phyloP scores from a whole-genome alignment of 2,113 vertebrate genomes.

The Erpornis zantholeuca region DNA sequence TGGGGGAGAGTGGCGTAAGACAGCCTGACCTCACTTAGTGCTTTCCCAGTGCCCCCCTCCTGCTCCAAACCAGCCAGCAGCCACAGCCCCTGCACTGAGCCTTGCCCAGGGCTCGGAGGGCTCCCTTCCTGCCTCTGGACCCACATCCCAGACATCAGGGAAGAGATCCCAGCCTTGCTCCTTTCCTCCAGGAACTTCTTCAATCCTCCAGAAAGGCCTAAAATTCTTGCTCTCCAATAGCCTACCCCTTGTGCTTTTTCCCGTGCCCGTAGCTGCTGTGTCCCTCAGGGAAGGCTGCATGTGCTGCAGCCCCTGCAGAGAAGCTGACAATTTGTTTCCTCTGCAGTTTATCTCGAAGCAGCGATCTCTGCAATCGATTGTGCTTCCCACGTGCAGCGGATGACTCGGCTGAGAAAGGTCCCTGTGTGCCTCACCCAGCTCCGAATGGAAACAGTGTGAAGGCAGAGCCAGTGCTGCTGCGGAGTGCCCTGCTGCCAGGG shows the following conservation, averaged over 20 bases:
- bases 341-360: background rate
- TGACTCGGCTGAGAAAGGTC: background rate
- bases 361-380: background rate
- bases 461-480: background rate
- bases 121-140: background rate
- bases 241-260: background rate
- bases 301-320: background rate
- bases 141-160: background rate
- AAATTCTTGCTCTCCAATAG: background rate
- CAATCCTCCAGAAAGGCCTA: background rate
- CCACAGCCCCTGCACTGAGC: too few relatives aligned
- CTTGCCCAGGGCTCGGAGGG: background rate
- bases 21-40: accelerated
- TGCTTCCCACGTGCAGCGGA: background rate
- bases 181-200: background rate
- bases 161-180: background rate
- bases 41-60: accelerated
- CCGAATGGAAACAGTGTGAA: background rate
- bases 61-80: background rate
- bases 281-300: background rate
- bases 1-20: too few relatives aligned
- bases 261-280: background rate
- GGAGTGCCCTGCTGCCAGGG: background rate
- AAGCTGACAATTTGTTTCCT: slow-evolving; percentile 21
- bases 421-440: background rate